Conservation (phyloP, 2,113 vertebrate species). For the Chlorodrepanis virens region DNA sequence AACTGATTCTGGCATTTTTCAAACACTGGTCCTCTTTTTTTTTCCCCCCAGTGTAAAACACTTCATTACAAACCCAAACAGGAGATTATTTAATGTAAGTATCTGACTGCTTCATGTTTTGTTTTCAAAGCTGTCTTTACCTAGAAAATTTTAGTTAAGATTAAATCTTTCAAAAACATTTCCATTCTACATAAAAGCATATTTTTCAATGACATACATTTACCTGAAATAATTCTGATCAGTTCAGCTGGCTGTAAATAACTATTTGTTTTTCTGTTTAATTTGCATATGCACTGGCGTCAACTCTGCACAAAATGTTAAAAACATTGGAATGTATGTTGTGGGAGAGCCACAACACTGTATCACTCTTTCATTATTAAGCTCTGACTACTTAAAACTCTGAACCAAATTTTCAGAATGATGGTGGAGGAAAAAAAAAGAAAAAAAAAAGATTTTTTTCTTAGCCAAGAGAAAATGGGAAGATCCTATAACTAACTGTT, state of each 20-base stretch:
- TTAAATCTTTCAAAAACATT: rapidly evolving
- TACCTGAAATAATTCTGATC: background rate
- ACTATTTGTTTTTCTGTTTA: background rate
- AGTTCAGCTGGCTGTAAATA: background rate
- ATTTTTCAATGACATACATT: background rate
- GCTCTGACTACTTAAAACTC: background rate
- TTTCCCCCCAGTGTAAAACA: background rate
- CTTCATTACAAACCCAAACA: background rate
- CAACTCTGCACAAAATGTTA: background rate
- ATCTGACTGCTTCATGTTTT: background rate
- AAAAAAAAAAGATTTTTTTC: background rate
- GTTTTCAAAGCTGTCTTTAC: background rate
- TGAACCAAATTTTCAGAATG: background rate
- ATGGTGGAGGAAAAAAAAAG: background rate
- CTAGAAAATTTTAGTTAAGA: background rate
- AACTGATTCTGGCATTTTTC: background rate
- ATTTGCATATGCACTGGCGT: background rate
- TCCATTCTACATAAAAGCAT: background rate
- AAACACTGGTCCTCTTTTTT: background rate
- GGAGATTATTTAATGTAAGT: background rate
- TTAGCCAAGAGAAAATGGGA: background rate
- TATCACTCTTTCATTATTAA: background rate
- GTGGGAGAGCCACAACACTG: background rate
- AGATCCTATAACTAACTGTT: background rate
- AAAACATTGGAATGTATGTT: background rate